Evolutionary conservation across 2,888 invertebrate genomes (phyloP).

Genomic region (Trisateles emortualis): DNA sequence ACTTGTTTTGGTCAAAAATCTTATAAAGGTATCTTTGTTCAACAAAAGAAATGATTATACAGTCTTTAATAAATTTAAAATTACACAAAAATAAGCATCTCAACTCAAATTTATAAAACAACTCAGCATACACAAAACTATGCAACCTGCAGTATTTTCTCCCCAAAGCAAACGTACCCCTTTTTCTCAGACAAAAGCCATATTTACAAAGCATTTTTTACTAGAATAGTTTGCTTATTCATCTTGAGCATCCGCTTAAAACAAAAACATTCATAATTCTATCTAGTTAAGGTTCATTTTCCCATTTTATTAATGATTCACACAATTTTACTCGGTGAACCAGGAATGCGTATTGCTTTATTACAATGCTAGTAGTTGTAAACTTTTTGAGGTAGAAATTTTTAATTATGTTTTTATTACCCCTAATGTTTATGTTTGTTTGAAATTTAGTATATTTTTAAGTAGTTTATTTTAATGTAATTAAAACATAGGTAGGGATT

Average conservation of each 20-base stretch:
- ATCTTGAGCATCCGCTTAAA: constrained; percentile 7
- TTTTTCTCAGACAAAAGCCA: constrained; percentile 39
- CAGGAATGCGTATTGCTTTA: constrained; percentile 44
- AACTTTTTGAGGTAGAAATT: constrained; percentile 10
- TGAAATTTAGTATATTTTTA: too few relatives aligned
- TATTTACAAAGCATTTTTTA: constrained; percentile 41
- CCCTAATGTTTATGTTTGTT: too few relatives aligned
- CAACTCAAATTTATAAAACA: not conserved
- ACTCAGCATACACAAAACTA: constrained; percentile 11
- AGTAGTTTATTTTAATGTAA: too few relatives aligned
- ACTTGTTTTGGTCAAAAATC: too few relatives aligned
- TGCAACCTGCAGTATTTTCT: constrained; percentile 3
- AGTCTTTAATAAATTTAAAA: too few relatives aligned
- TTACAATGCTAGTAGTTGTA: constrained; percentile 37
- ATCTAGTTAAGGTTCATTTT: constrained; percentile 31
- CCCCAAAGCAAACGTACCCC: constrained; percentile 8
- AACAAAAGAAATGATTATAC: too few relatives aligned
- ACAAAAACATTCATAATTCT: constrained; percentile 27
- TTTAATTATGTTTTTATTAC: constrained; percentile 13
- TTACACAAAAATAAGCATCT: not conserved
- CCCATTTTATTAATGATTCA: constrained; percentile 17
- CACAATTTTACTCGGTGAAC: constrained; percentile 42
- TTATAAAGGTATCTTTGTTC: too few relatives aligned
- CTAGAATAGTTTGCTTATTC: constrained; percentile 44
- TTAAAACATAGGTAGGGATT: too few relatives aligned